Conservation (phyloP, 1,140 invertebrate genomes). For the Meloidogyne floridensis region DNA sequence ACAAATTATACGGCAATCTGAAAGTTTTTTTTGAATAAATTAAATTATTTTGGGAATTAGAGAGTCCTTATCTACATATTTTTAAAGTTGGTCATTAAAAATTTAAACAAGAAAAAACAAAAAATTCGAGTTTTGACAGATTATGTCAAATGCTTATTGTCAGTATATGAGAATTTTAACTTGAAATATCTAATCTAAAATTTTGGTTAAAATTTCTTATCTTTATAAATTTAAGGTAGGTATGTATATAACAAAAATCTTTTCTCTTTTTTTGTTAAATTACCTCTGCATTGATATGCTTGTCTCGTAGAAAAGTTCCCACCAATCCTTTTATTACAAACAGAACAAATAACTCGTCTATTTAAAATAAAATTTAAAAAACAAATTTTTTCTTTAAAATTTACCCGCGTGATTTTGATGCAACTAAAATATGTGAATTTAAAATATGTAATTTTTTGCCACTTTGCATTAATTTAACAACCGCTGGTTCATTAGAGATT, state of each 20-base stretch:
- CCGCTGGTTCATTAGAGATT: slow-evolving; percentile 19
- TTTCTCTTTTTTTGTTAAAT: neutral
- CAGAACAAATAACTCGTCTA: slow-evolving; percentile 22
- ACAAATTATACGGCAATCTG: slow-evolving; percentile 27
- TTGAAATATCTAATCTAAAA: too few species aligned
- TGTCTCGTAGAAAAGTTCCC: slow-evolving; percentile 20
- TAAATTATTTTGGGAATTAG: neutral
- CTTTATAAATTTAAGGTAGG: too few species aligned
- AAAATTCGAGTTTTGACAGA: too few species aligned
- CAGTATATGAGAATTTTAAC: too few species aligned
- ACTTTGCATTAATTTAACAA: slow-evolving; percentile 32
- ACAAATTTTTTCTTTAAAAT: neutral
- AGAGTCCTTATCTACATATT: too few species aligned
- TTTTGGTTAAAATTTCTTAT: too few species aligned
- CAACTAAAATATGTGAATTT: slow-evolving; percentile 25
- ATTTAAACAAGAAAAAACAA: too few species aligned
- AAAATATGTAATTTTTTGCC: slow-evolving; percentile 26
- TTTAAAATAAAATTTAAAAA: neutral
- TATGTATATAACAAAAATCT: too few species aligned
- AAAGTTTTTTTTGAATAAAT: neutral
- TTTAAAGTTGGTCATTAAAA: too few species aligned
- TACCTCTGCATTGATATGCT: slow-evolving; percentile 29
- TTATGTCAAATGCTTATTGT: too few species aligned
- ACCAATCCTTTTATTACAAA: slow-evolving; percentile 27
- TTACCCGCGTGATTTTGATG: slow-evolving; percentile 21